Evolutionary conservation across 2,113 vertebrate genomes (phyloP).

Genomic region (Cranoglanis bouderius): DNA sequence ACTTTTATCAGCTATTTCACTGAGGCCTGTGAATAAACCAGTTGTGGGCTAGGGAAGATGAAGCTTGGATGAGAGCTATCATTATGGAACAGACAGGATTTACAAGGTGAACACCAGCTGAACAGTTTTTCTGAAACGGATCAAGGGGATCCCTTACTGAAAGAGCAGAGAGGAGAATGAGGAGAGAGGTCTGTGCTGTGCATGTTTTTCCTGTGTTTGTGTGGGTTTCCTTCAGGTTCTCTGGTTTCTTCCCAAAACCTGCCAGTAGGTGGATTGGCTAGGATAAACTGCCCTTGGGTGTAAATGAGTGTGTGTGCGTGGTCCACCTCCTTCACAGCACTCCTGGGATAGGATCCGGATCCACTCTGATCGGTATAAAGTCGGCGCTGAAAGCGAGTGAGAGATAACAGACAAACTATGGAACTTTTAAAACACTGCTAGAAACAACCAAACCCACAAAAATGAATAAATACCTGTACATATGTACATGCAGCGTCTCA

Average conservation of each 20-base stretch:
- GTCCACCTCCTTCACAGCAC: background rate
- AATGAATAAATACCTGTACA: background rate
- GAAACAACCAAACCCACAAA: background rate
- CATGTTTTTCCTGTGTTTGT: background rate
- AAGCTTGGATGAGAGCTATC: conserved; percentile 46
- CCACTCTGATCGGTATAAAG: background rate
- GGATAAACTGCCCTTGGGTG: background rate
- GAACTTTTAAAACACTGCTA: background rate
- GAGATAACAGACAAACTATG: background rate
- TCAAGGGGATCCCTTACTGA: conserved; percentile 47
- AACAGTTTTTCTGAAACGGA: conserved; percentile 48
- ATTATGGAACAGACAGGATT: conserved; percentile 27
- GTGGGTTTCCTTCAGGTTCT: background rate
- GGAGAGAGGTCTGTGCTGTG: conserved; percentile 16
- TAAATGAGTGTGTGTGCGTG: background rate
- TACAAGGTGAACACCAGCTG: conserved; percentile 38
- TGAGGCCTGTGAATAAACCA: conserved; percentile 38
- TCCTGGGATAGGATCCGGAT: background rate
- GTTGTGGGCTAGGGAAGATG: conserved; percentile 30
- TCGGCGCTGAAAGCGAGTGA: background rate
- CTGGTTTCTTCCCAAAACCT: background rate
- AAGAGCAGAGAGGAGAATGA: conserved; percentile 5
- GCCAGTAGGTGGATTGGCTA: background rate
- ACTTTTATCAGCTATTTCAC: conserved; percentile 30
- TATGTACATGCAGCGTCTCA: background rate